Evolutionary conservation across 1,140 invertebrate genomes (phyloP).

Genomic region (Euura saliciscinereae): DNA sequence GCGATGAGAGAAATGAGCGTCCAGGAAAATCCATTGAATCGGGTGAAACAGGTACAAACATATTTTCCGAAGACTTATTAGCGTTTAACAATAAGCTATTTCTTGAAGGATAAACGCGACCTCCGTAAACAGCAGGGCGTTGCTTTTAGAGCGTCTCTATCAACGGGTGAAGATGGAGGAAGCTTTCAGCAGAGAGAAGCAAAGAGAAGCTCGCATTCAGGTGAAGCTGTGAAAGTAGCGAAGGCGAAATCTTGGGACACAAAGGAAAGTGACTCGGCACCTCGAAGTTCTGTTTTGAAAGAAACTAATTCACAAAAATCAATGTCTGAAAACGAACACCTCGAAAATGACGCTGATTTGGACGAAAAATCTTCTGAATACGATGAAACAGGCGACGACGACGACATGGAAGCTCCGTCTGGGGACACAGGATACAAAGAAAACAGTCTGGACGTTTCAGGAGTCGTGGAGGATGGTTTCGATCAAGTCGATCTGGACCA

Average conservation of each 20-base stretch:
- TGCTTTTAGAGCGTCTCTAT: background rate
- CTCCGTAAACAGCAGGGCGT: background rate
- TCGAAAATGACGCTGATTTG: slow-evolving; percentile 4
- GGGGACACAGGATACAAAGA: background rate
- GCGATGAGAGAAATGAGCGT: background rate
- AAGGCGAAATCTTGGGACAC: background rate
- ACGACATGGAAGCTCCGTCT: background rate
- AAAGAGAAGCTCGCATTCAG: background rate
- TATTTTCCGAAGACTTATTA: background rate
- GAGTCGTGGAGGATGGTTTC: slow-evolving; percentile 23
- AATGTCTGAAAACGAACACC: slow-evolving; percentile 1
- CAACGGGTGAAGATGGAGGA: background rate
- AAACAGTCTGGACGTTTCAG: slow-evolving; percentile 14
- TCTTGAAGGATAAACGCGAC: background rate
- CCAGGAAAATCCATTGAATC: background rate
- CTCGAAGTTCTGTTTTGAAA: background rate
- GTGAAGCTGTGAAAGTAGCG: background rate
- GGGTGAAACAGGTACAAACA: background rate
- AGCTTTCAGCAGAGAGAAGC: background rate
- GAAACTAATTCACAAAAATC: background rate
- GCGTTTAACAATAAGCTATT: background rate
- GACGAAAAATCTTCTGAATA: background rate
- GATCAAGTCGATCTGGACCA: slow-evolving; percentile 23
- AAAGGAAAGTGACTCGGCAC: background rate
- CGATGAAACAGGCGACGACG: background rate